A percentile compares a stretch with the other conserved stretches of the same genome.
These are phyloP conservation scores for Masticophis lateralis DNA, from an alignment of 2,797 vertebrate genomes.

Conservation along the genomic window DNA sequence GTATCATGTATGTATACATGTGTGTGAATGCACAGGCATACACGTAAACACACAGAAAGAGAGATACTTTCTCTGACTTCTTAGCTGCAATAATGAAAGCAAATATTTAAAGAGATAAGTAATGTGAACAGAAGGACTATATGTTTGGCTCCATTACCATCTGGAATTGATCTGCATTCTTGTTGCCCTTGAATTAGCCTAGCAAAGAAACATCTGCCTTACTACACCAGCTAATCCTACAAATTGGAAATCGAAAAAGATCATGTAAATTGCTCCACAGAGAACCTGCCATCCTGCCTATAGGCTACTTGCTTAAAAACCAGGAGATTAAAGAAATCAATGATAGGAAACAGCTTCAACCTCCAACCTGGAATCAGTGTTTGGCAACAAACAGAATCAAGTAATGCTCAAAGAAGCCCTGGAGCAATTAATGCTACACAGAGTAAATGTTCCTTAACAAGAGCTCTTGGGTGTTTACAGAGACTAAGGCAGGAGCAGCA, in stretches of 20 bases:
- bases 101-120: neutral
- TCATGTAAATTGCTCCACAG: neutral
- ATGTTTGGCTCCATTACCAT: neutral
- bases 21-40: neutral
- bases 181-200: constrained; percentile 10
- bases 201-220: neutral
- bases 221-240: neutral
- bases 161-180: constrained; percentile 2
- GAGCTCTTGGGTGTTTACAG: neutral
- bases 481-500: neutral
- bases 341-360: constrained; percentile 16
- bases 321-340: constrained; percentile 16
- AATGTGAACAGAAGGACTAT: neutral
- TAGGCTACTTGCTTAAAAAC: constrained; percentile 13
- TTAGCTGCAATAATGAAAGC: neutral
- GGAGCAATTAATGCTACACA: neutral
- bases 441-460: neutral
- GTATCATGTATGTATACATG: neutral
- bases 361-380: neutral
- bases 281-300: neutral
- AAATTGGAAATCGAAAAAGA: constrained; percentile 12
- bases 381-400: constrained; percentile 9
- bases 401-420: neutral
- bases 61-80: neutral
- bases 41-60: neutral